Evolutionary conservation across 53 echinoderm and acorn worm genomes (phyloP).

Genomic region (Stichopus horrens): DNA sequence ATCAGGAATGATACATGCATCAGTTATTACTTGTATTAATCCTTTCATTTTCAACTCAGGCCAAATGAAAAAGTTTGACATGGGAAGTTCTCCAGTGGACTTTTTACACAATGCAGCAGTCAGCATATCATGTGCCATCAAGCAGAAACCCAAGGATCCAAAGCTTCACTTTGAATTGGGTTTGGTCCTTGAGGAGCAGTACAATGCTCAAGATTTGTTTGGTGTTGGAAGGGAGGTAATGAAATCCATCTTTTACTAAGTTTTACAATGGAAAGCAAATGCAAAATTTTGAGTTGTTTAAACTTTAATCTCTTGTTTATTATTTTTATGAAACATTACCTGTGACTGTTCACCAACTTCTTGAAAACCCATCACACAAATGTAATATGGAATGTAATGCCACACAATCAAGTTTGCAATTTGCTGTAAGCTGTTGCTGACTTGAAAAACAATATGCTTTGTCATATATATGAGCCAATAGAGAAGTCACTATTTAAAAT

Average conservation of each 20-base stretch:
- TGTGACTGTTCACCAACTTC: too few relatives aligned
- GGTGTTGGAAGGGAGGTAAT: conserved; percentile 76
- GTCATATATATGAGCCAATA: too few relatives aligned
- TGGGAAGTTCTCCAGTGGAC: conserved; percentile 71
- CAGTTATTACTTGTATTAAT: background rate
- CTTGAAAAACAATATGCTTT: too few relatives aligned
- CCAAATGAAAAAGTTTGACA: conserved; percentile 67
- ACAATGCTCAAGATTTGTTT: conserved; percentile 92
- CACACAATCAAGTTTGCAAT: too few relatives aligned
- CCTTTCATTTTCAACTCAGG: conserved; percentile 49
- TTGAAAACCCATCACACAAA: too few relatives aligned
- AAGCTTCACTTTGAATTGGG: conserved; percentile 81
- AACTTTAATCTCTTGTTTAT: too few relatives aligned
- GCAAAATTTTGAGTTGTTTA: background rate
- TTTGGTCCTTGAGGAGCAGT: conserved; percentile 82
- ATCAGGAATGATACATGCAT: too few relatives aligned
- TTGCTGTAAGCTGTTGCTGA: too few relatives aligned
- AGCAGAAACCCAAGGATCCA: conserved; percentile 69
- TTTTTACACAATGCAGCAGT: conserved; percentile 69
- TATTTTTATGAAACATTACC: too few relatives aligned
- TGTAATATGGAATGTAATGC: too few relatives aligned
- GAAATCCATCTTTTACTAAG: background rate
- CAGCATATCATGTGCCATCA: conserved; percentile 73
- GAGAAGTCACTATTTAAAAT: too few relatives aligned
- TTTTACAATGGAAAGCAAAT: background rate